Conservation (phyloP, 2,888 invertebrate species). For the Brassicogethes aeneus region DNA sequence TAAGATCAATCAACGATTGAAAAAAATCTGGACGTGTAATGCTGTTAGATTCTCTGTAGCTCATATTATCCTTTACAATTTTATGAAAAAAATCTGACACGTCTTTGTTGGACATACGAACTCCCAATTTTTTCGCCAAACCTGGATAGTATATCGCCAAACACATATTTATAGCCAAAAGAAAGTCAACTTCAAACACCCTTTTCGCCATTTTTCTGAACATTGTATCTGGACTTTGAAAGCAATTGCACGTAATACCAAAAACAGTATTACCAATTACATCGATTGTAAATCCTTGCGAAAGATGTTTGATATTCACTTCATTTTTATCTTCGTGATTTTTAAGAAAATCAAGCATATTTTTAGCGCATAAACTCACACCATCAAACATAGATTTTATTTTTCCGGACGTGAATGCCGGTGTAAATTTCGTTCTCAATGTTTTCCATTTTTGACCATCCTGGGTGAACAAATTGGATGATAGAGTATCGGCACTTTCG, state of each 20-base stretch:
- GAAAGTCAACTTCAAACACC: constrained; percentile 23
- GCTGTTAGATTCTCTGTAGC: constrained; percentile 23
- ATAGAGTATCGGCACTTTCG: constrained; percentile 21
- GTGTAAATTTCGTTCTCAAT: constrained; percentile 40
- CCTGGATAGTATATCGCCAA: constrained; percentile 15
- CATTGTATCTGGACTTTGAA: constrained; percentile 38
- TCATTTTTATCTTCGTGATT: constrained; percentile 5
- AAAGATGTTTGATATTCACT: constrained; percentile 37
- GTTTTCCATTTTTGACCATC: constrained; percentile 26
- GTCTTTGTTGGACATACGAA: constrained; percentile 14
- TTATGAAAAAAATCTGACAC: constrained; percentile 27
- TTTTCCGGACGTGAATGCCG: constrained; percentile 15
- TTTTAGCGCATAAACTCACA: constrained; percentile 33
- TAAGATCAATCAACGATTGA: constrained; percentile 23
- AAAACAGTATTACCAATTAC: constrained; percentile 51
- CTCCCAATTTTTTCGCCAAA: constrained; percentile 12
- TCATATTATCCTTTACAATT: constrained; percentile 25
- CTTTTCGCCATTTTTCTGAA: constrained; percentile 31
- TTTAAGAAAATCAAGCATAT: constrained; percentile 22
- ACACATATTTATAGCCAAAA: constrained; percentile 9
- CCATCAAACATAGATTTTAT: constrained; percentile 40
- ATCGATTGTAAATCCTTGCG: constrained; percentile 49
- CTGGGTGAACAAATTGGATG: constrained; percentile 22
- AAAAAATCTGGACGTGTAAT: constrained; percentile 23
- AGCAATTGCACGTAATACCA: constrained; percentile 48